phyloP scores from a whole-genome alignment of 2,888 invertebrate genomes.

The Lamellibrachia satsuma region DNA sequence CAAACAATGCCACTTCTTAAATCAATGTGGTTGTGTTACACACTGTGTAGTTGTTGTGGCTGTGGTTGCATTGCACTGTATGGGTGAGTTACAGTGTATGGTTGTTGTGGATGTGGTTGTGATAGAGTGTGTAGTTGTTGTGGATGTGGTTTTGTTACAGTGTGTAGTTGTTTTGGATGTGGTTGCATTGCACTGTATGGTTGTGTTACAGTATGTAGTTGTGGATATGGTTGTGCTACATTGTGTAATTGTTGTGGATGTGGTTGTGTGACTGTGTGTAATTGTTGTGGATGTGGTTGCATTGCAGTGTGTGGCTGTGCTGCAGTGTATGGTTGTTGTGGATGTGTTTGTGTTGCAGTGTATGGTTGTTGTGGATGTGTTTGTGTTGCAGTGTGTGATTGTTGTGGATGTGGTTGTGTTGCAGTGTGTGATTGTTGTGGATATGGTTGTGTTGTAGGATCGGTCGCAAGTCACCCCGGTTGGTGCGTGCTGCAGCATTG shows the following conservation, averaged over 20 bases:
- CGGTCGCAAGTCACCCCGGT: slow-evolving; percentile 94
- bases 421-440: slow-evolving; percentile 66
- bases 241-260: slow-evolving; percentile 55
- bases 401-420: slow-evolving; percentile 27
- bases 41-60: no score
- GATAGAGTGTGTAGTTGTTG: slow-evolving; percentile 69
- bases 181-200: slow-evolving; percentile 64
- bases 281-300: neutral
- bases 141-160: slow-evolving; percentile 27
- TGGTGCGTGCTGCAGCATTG: slow-evolving; percentile 93
- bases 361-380: neutral
- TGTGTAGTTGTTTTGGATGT: neutral
- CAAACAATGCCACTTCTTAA: no score
- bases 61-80: neutral
- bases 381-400: slow-evolving; percentile 66
- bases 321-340: slow-evolving; percentile 64
- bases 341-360: slow-evolving; percentile 67
- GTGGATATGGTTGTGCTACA: slow-evolving; percentile 56
- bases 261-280: slow-evolving; percentile 26
- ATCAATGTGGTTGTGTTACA: slow-evolving; percentile 56
- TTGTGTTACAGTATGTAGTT: slow-evolving; percentile 65
- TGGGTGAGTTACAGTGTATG: slow-evolving; percentile 65
- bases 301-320: slow-evolving; percentile 1
- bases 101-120: neutral
- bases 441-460: slow-evolving; percentile 73